Percentiles rank a stretch among this genome's conserved stretches.
Conservation (phyloP, 2,113 vertebrate genomes). For the Pseudonaja textilis region DNA sequence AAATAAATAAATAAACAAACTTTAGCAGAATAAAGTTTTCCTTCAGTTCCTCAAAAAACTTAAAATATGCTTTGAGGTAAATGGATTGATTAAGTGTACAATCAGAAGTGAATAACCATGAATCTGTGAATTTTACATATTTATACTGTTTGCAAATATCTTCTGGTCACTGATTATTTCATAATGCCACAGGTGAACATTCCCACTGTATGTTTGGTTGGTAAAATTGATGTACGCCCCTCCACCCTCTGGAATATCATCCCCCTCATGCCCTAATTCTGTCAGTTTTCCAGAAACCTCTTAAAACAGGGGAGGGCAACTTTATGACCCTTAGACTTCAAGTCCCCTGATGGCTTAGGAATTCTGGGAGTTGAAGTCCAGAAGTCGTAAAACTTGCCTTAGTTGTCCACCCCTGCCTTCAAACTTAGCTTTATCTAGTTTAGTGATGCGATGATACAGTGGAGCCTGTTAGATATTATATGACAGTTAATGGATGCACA, state of each 20-base stretch:
- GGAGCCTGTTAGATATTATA: background rate
- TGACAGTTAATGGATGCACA: background rate
- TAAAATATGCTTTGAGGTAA: background rate
- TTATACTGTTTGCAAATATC: background rate
- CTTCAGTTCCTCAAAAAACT: background rate
- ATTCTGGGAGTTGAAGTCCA: background rate
- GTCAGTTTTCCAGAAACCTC: background rate
- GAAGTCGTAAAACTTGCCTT: background rate
- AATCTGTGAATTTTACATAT: background rate
- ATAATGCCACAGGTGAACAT: background rate
- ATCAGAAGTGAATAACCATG: background rate
- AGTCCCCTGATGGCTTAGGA: background rate
- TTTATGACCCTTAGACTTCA: background rate
- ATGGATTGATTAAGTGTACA: background rate
- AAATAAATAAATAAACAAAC: too few species aligned
- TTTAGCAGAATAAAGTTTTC: constrained; percentile 3
- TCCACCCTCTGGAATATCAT: background rate
- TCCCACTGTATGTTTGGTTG: constrained; percentile 17
- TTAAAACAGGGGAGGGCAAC: background rate
- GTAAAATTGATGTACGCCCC: background rate
- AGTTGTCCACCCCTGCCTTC: background rate
- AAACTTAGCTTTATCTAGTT: background rate
- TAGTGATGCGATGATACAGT: background rate
- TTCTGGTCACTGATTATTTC: background rate
- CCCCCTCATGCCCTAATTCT: background rate